phyloP scores from a whole-genome alignment of 2,797 vertebrate species.

The Pygocentrus nattereri region DNA sequence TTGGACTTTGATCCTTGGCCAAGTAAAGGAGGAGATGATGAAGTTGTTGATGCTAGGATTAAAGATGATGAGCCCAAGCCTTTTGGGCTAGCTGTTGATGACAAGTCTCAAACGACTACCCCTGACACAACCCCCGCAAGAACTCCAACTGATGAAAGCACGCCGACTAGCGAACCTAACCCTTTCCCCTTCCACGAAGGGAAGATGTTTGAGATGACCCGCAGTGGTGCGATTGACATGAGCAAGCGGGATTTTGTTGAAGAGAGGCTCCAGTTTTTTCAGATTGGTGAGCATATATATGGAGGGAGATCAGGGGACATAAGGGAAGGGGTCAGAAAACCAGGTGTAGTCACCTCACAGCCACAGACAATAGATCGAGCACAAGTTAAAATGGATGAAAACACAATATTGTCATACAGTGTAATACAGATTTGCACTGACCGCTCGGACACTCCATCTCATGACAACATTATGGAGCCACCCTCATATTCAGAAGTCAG shows the following conservation, averaged over 20 bases:
- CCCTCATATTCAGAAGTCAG: conserved; percentile 87
- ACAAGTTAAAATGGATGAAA: conserved; percentile 84
- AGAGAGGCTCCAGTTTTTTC: conserved; percentile 99
- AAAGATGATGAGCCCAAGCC: conserved; percentile 94
- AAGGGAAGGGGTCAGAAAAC: conserved; percentile 93
- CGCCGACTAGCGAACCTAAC: conserved; percentile 99
- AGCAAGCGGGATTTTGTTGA: conserved; percentile 99
- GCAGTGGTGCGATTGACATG: conserved; percentile 99
- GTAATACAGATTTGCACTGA: conserved; percentile 89
- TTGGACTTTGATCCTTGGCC: conserved; percentile 99
- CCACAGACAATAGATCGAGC: conserved; percentile 87
- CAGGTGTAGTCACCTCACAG: conserved; percentile 85
- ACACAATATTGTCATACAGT: conserved; percentile 83
- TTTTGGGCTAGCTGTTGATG: conserved; percentile 95
- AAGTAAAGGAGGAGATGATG: conserved; percentile 92
- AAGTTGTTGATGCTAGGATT: conserved; percentile 90
- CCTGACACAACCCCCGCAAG: conserved; percentile 97
- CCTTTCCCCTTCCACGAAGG: conserved; percentile 99
- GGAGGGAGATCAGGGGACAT: conserved; percentile 92
- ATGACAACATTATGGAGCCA: conserved; percentile 85
- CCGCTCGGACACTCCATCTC: conserved; percentile 85
- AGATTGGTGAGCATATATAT: conserved; percentile 99
- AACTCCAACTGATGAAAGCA: conserved; percentile 99
- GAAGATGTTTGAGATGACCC: conserved; percentile 99
- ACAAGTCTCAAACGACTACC: conserved; percentile 96